These are phyloP conservation scores for Aphidius gifuensis DNA, from an alignment of 1,140 invertebrate genomes.

Conservation along the genomic window DNA sequence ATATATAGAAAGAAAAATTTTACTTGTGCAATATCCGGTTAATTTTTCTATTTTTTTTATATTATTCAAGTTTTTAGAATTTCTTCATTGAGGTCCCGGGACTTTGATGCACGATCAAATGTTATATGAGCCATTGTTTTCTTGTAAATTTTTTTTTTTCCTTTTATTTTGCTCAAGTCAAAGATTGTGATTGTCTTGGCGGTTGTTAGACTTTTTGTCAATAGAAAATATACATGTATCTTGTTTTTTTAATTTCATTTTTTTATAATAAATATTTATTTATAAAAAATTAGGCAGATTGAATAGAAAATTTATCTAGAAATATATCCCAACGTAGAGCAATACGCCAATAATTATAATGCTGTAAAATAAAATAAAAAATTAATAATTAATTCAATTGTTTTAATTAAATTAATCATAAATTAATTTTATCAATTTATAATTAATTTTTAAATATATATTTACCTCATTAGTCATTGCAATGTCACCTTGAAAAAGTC, in stretches of 20 bases:
- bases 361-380: conserved; percentile 26
- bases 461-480: conserved; percentile 56
- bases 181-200: too few relatives aligned
- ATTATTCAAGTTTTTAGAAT: not conserved
- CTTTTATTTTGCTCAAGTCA: not conserved
- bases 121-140: conserved; percentile 14
- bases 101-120: too few relatives aligned
- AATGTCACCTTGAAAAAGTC: conserved; percentile 69
- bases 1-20: not conserved
- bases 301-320: conserved; percentile 54
- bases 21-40: conserved; percentile 9
- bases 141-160: not conserved
- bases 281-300: too few relatives aligned
- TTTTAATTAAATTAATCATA: too few relatives aligned
- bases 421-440: not conserved
- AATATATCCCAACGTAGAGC: conserved; percentile 65
- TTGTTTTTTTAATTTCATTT: too few relatives aligned
- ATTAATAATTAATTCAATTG: not conserved
- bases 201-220: too few relatives aligned
- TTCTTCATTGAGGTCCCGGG: not conserved
- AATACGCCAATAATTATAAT: conserved; percentile 58
- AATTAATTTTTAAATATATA: conserved; percentile 3
- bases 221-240: too few relatives aligned
- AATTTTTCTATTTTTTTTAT: not conserved
- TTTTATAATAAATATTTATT: too few relatives aligned